Conservation (phyloP, 2,113 vertebrate species). For the Bostrychus sinensis region DNA sequence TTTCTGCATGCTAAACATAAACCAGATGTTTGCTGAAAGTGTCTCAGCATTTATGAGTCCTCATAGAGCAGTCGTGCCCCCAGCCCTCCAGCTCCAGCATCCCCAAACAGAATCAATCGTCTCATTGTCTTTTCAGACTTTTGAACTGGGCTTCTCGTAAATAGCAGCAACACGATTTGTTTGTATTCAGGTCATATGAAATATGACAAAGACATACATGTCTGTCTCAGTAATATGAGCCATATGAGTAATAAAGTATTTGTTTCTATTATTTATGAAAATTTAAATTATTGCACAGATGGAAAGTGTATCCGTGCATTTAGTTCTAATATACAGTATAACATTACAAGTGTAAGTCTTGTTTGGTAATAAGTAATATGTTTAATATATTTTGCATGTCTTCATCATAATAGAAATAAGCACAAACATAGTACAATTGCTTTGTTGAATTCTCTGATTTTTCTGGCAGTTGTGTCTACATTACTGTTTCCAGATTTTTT, state of each 20-base stretch:
- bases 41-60: conserved; percentile 72
- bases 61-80: conserved; percentile 63
- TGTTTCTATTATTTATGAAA: conserved; percentile 23
- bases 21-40: conserved; percentile 76
- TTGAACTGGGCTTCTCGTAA: conserved; percentile 66
- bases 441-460: too few species aligned
- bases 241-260: conserved; percentile 25
- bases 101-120: conserved; percentile 73
- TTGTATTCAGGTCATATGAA: conserved; percentile 48
- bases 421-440: too few species aligned
- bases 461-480: too few species aligned
- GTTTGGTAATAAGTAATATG: too few species aligned
- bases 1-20: conserved; percentile 75
- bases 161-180: conserved; percentile 51
- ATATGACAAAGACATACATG: conserved; percentile 12
- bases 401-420: too few species aligned
- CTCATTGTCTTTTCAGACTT: conserved; percentile 73
- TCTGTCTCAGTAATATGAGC: conserved; percentile 22
- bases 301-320: background rate
- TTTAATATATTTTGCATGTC: too few species aligned
- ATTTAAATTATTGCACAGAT: conserved; percentile 23
- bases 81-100: conserved; percentile 60
- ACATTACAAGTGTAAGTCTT: too few species aligned
- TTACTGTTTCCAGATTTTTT: too few species aligned
- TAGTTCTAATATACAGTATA: background rate